These are phyloP conservation scores for Phoxinus dragarum DNA, from an alignment of 2,797 vertebrate genomes.

Conservation along the genomic window DNA sequence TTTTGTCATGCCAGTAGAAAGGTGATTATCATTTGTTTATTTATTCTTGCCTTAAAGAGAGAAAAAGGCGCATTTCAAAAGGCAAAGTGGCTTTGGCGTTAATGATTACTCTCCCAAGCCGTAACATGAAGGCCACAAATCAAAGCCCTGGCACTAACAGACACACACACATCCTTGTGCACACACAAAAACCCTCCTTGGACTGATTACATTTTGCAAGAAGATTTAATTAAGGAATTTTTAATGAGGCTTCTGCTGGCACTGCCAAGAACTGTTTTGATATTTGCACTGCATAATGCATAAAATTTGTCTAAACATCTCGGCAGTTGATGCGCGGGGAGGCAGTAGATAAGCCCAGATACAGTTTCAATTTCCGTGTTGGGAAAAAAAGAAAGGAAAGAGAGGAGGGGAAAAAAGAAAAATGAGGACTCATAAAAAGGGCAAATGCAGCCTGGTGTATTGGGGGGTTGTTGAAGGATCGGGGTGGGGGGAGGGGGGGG, in stretches of 20 bases:
- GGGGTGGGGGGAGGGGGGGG: slow-evolving; percentile 39
- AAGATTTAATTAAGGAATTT: slow-evolving; percentile 93
- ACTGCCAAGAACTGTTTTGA: slow-evolving; percentile 91
- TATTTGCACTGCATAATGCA: slow-evolving; percentile 92
- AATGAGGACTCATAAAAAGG: slow-evolving; percentile 84
- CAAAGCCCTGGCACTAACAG: slow-evolving; percentile 86
- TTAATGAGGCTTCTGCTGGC: slow-evolving; percentile 90
- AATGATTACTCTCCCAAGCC: slow-evolving; percentile 86
- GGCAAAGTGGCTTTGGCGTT: slow-evolving; percentile 84
- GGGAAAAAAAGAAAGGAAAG: slow-evolving; percentile 72
- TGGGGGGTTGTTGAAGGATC: slow-evolving; percentile 52
- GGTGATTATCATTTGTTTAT: slow-evolving; percentile 85
- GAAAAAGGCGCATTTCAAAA: slow-evolving; percentile 81
- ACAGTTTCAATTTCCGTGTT: slow-evolving; percentile 90
- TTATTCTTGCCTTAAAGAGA: slow-evolving; percentile 81
- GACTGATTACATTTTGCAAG: slow-evolving; percentile 91
- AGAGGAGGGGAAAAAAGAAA: slow-evolving; percentile 72
- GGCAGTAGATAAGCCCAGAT: slow-evolving; percentile 88
- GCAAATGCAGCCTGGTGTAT: slow-evolving; percentile 76
- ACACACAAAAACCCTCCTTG: slow-evolving; percentile 82
- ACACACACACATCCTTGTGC: slow-evolving; percentile 70
- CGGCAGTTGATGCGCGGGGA: slow-evolving; percentile 86
- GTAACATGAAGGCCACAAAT: slow-evolving; percentile 88
- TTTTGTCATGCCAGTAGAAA: slow-evolving; percentile 77
- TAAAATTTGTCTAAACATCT: slow-evolving; percentile 92